These are phyloP conservation scores for Drosophila stalkeri DNA, from an alignment of 2,888 invertebrate species.

Conservation along the genomic window DNA sequence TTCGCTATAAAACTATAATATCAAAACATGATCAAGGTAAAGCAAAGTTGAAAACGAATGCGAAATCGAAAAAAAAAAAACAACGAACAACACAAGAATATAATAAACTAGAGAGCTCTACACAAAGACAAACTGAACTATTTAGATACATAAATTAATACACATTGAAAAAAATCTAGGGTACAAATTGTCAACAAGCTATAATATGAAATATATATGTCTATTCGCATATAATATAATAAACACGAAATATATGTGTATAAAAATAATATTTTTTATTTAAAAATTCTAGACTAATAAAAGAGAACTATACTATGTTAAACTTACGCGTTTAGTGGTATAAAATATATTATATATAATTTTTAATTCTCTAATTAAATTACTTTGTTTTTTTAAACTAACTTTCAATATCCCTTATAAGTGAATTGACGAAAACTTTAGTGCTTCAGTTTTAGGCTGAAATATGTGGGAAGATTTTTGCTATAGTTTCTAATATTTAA, in stretches of 20 bases:
- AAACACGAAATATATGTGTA: neutral
- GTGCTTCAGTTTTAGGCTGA: neutral
- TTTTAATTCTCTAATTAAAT: neutral
- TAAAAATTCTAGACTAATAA: neutral
- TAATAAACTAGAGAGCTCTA: neutral
- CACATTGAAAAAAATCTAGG: neutral
- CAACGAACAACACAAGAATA: constrained; percentile 1
- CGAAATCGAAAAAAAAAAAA: constrained; percentile 5
- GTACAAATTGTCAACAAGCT: neutral
- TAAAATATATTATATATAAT: too few relatives aligned
- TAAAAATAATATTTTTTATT: neutral
- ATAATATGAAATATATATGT: neutral
- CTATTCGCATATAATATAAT: neutral
- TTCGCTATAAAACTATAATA: constrained; percentile 12
- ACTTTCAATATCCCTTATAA: too few relatives aligned
- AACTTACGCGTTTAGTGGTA: neutral
- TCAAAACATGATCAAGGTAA: constrained; percentile 40
- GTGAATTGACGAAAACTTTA: neutral
- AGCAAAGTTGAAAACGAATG: constrained; percentile 36
- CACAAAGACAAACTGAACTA: constrained; percentile 13
- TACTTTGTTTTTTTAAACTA: neutral
- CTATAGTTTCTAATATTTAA: neutral
- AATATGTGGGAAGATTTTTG: neutral
- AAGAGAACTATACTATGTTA: neutral
- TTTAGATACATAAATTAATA: constrained; percentile 1